Base-by-base conservation (phyloP, 2,797 vertebrate genomes). In the Centropyge bicolor region DNA sequence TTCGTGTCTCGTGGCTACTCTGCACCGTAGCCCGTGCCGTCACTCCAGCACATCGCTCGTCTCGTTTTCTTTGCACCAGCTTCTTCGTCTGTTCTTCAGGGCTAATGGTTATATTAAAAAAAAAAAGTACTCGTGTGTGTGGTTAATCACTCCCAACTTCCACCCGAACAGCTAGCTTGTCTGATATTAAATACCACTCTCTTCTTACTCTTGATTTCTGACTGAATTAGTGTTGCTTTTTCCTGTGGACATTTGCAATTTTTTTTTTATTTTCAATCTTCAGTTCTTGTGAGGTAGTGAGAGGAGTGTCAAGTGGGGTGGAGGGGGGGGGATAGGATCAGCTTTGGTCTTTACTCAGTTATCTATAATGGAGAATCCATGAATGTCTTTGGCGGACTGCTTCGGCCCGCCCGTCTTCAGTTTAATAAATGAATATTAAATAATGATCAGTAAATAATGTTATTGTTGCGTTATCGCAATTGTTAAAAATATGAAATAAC, bases 381-480 rank as follows among this genome's bases (percentile, higher is more conserved):
- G 92, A 94, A 93, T 94, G 94, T 95, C 81, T 94, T 92, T 75
- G 66, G 90, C 73, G 88, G 92, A 90, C 90, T 85, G 78, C 85
- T 86, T 91, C 71, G 64, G 88, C 88, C 84, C 64, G 52, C 80
- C 82, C 60, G 81, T 96, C 92, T 93, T 95, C 90, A 87, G 88
- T 91, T 91, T 72, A 93, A 90, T 93, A 91, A 94, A 93, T 94
- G 76, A 88, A 94, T 93, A 95, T 94, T 82, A 91, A 88, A 93
- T 90, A 86, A 93, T 88, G 89, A 94, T 93, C 86, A 76, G 92
- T 95, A 91, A 94, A 94, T 91, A 93, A 96, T 92, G 93, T 95
- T 94, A 95, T 95, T 95, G 94, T 95, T 96, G 94, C 94, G 85
- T 95, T 96, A 94, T 95, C 89, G 93, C 94, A 95, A 95, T 95